Evolutionary conservation across 2,797 vertebrate species (phyloP), one percentile per base, ranked within the genome.

Genomic region (Sebastolobus altivelis): DNA sequence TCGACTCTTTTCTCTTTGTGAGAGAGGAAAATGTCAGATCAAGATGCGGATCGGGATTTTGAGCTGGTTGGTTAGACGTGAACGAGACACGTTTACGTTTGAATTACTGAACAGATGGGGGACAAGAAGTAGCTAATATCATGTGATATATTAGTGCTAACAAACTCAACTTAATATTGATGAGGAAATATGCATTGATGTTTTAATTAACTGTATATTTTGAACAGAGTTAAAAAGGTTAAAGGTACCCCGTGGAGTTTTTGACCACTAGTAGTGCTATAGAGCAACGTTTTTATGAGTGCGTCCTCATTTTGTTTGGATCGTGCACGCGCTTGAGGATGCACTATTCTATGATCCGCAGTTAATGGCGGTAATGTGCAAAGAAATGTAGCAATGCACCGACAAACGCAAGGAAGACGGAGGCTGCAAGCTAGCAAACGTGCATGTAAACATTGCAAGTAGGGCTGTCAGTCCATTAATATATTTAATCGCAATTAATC

Each of bases 21-120:
- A 56, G 22, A 22, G 40, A 60, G 20, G 72, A 78, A 78, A 35
- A 37, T 11, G 33, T 43, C 65, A 70, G 35, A 22, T 80, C 4
- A 8, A 66, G 58, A 55, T 38, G 29, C 38, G 62, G 54, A 74
- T 61, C 8, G n/a, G 37, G 70, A 52, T 55, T 20, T 62, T 22
- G 1, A 31, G 12, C 38, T 33, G 20, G n/a, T 6, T 3, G 0
- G 8, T 63, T 29, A 11, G 35, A 66, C n/a, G 20, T 11, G 18
- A 56, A 70, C 25, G 12, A 60, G 58, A 12, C 8, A 12, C 22
- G 38, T 33, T 27, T 55, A 72, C 20, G 49, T n/a, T n/a, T 16
- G 43, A 46, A 25, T 66, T 18, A 66, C 5, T 43, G 29, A 16
- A 38, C 9, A 1, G 8, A 49, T 59, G 3, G 10, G 5, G 0